Evolutionary conservation across 2,113 vertebrate genomes (phyloP), one percentile per base, ranked within the genome.

Genomic region (Atrichornis clamosus): DNA sequence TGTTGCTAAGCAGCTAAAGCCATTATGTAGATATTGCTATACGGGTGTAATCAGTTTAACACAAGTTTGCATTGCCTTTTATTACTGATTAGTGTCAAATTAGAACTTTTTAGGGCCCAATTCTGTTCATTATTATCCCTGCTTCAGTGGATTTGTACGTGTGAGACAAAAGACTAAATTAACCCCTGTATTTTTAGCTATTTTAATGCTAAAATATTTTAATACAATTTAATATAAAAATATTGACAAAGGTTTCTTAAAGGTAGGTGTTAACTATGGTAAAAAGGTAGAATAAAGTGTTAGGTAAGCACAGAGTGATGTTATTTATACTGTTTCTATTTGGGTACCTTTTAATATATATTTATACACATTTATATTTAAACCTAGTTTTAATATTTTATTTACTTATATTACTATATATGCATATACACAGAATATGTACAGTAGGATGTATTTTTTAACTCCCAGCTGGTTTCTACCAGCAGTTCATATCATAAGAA

Each of bases 1-100:
- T 5, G 97, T 97, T 97, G 97, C 97, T 97, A 97, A 90, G 97
- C 89, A 98, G 90, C 97, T 98, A 94, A 98, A 96, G 92, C 95
- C 82, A 87, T 97, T 97, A 95, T 93, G 60, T 44, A 85, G 82
- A 72, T 95, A 84, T 58, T 75, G 84, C 92, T 96, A 50, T 94
- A 97, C 91, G 96, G 69, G 33, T 82, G n/a, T 96, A 97, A 97
- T 97, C 86, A 80, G 87, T 72, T 97, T 97, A 97, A 72, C 58
- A 80, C 85, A 94, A 95, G 65, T 97, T 97, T 96, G 72, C 62
- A 72, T 96, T 97, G 76, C 91, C 73, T 95, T 94, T 96, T 96
- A 86, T 95, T 93, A 91, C 94, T 93, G 65, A 89, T 96, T 95
- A 94, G 86, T 89, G 95, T 97, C 96, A 97, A 92, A 92, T 97